Percentiles rank a stretch among this genome's conserved stretches.
Evolutionary conservation across 1,140 invertebrate species (phyloP).

Genomic region (Eumaeus atala): DNA sequence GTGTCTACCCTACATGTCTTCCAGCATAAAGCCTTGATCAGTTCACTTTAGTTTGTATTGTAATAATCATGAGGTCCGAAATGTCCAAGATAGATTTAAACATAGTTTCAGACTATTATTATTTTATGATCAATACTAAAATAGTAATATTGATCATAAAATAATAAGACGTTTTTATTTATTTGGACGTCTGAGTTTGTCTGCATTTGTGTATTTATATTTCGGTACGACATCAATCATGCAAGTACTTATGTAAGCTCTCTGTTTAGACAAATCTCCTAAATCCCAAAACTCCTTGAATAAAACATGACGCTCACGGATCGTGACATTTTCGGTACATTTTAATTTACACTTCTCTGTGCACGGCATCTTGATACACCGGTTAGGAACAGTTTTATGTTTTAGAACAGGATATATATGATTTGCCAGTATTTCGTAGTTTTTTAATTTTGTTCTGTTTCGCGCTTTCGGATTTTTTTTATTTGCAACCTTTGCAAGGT

Average conservation of each 20-base stretch:
- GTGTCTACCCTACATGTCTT: slow-evolving; percentile 9
- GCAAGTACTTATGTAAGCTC: slow-evolving; percentile 15
- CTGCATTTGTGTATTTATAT: slow-evolving; percentile 21
- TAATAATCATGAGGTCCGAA: slow-evolving; percentile 9
- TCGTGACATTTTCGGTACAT: slow-evolving; percentile 7
- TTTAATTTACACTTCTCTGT: slow-evolving; percentile 12
- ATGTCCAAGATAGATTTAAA: slow-evolving; percentile 10
- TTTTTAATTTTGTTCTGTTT: not conserved
- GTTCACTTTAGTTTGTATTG: slow-evolving; percentile 10
- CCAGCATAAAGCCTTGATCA: slow-evolving; percentile 15
- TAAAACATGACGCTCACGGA: slow-evolving; percentile 2
- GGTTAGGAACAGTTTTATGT: slow-evolving; percentile 7
- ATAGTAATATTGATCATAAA: too few relatives aligned
- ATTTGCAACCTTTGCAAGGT: too few relatives aligned
- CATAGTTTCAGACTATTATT: slow-evolving; percentile 18
- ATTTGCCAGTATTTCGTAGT: not conserved
- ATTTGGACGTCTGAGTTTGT: slow-evolving; percentile 15
- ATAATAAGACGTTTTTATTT: too few relatives aligned
- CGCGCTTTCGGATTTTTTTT: too few relatives aligned
- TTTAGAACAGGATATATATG: not conserved
- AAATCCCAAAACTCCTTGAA: slow-evolving; percentile 11
- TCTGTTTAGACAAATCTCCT: slow-evolving; percentile 11
- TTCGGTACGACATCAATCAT: slow-evolving; percentile 16
- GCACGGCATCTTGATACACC: slow-evolving; percentile 7
- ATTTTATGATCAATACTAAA: slow-evolving; percentile 18